Evolutionary conservation across 2,113 vertebrate species (phyloP), one percentile per base, ranked within the genome.

Genomic region (Leptosomus discolor): DNA sequence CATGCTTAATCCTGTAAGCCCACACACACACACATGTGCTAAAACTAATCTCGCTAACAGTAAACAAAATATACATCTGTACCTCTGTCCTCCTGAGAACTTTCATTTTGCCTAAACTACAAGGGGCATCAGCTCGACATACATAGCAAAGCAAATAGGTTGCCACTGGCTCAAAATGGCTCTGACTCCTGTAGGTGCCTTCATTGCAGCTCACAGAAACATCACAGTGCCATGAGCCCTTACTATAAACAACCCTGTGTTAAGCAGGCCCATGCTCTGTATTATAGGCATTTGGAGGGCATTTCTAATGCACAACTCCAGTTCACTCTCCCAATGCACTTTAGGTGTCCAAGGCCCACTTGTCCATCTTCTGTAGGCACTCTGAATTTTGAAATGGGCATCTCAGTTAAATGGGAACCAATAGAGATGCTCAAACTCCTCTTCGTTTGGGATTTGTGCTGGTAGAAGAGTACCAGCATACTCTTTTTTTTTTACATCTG

Each of bases 51-150:
- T 94, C 80, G 56, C 60, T 86, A 88, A 74, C 83, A 91, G 95
- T 97, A 97, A 97, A 95, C 94, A 95, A 76, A 84, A 75, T 71
- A 78, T 26, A 29, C 57, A 46, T 91, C 77, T 64, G n/a, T 87
- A 56, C 29, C 27, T 88, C 57, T 4, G 2, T 68, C 84, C 48
- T 78, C 64, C 84, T 91, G 94, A 73, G 92, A 96, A 87, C 20
- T 6, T 67, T 56, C 4, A 2, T 73, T 86, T 91, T 74, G 41
- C 80, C 51, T 41, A 11, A 92, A 91, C 64, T 46, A 39, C 15
- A 8, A 60, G 32, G 32, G 51, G 22, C 65, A 57, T 54, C 46
- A 27, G 11, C 61, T 91, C 67, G 79, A 53, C 51, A 77, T 37
- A 80, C 10, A 0, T 39, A 64, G 69, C 21, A 39, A 24, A 83